Evolutionary conservation across 2,888 invertebrate genomes (phyloP), one percentile per base, ranked within the genome.

Genomic region (Podabrus alpinus): DNA sequence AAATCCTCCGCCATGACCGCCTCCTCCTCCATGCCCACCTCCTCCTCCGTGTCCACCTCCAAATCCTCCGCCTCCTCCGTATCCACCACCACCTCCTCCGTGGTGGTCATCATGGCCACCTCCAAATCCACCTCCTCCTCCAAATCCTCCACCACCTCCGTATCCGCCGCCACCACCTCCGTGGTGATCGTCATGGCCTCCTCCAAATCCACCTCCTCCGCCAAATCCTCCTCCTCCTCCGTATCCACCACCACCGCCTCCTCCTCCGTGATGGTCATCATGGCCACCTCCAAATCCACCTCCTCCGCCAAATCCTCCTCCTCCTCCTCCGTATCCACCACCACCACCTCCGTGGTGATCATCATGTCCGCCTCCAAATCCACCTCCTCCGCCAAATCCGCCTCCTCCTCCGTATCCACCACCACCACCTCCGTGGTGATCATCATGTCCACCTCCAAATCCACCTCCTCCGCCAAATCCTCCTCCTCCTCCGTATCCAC

Each of bases 161-260:
- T 66, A 45, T 15, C 74, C 75, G 15, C 89, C 89, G 0, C 89
- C 89, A 77, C 25, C 60, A 10, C 79, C 80, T 15, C 68, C 78
- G 70, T n/a, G 84, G 85, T 67, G 83, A 84, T 15, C 59, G 9
- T 60, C 64, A 60, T 71, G 70, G 3, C 62, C 82, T 81, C 59
- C 81, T 76, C 88, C 87, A 82, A 89, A 89, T 0, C 88, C 74
- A 9, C 19, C 83, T 80, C 90, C 89, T 59, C 59, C 59, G 13
- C 59, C 59, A 7, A 7, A 15, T n/a, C 74, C 74, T 13, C 67
- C 66, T 19, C 73, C 71, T 1, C 59, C 59, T n/a, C 59, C 59
- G 15, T 21, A 21, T 21, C 82, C 83, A 62, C 77, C 79, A 15
- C 61, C 73, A 17, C 66, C 69, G 7, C n/a, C n/a, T 13, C 67